Conservation (phyloP, 2,113 vertebrate genomes). For the Salminus brasiliensis region DNA sequence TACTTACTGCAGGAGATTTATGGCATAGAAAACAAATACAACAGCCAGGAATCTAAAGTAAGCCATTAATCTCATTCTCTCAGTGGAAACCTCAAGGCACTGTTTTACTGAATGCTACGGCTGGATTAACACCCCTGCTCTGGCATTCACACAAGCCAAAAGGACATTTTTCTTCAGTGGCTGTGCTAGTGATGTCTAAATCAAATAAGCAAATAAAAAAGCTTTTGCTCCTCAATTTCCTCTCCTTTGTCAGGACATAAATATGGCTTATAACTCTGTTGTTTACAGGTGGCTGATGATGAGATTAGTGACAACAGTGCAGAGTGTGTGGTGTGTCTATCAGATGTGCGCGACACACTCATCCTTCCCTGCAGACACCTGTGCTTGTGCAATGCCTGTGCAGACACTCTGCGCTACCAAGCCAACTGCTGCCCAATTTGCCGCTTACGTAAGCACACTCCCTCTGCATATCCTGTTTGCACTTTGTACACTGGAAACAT, state of each 20-base stretch:
- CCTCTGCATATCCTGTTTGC: background rate
- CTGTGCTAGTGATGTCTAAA: background rate
- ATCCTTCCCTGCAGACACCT: slow-evolving; percentile 96
- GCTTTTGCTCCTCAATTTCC: background rate
- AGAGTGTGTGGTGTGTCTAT: slow-evolving; percentile 96
- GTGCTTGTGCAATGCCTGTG: slow-evolving; percentile 92
- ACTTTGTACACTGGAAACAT: background rate
- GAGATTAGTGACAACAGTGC: slow-evolving; percentile 98
- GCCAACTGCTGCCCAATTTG: slow-evolving; percentile 98
- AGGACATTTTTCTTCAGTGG: background rate
- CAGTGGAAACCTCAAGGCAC: background rate
- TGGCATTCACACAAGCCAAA: background rate
- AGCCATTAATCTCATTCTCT: slow-evolving; percentile 1
- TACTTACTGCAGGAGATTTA: slow-evolving; percentile 99
- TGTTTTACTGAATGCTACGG: background rate
- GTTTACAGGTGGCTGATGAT: slow-evolving; percentile 86
- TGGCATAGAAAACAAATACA: slow-evolving; percentile 98
- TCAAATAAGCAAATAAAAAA: background rate
- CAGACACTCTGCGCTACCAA: slow-evolving; percentile 94
- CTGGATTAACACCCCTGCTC: background rate
- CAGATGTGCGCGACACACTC: slow-evolving; percentile 93
- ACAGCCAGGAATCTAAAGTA: slow-evolving; percentile 94
- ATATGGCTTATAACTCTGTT: background rate
- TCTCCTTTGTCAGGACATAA: background rate
- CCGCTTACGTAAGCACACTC: slow-evolving; percentile 84